Evolutionary conservation across 1,140 invertebrate species (phyloP), one percentile per base, ranked within the genome.

Genomic region (Lutraria rhynchaena): DNA sequence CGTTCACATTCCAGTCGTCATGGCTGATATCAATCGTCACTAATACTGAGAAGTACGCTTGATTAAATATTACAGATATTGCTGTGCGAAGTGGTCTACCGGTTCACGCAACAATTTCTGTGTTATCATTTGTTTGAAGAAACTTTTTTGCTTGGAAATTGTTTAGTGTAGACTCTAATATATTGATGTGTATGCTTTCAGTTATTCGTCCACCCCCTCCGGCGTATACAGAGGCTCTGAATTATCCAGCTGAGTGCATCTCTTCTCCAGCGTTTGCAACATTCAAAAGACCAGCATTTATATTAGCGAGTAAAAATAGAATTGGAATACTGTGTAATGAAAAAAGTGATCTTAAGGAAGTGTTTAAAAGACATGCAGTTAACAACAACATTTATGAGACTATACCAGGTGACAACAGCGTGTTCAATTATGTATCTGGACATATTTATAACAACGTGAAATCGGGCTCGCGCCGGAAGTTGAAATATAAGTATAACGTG

Each of bases 161-260:
- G n/a, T n/a, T n/a, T n/a, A n/a, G n/a, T n/a, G n/a, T n/a, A n/a
- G n/a, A n/a, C n/a, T n/a, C n/a, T n/a, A n/a, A n/a, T n/a, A n/a
- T n/a, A n/a, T n/a, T n/a, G n/a, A n/a, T n/a, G n/a, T n/a, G n/a
- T n/a, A n/a, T 19, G 35, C 11, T 76, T 77, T 5, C 74, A 77
- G 74, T 51, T 22, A 65, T 77, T 53, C 74, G 74, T 53, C 74
- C 58, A 41, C 74, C 74, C 33, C 74, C 74, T 15, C 74, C 74
- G 19, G 22, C 55, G 31, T 77, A 77, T 33, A 65, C 22, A n/a
- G 74, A 53, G 24, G 74, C 74, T 7, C 5, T 65, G 22, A 35
- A 60, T 4, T 77, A 77, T 49, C 61, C 74, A 13, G 27, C 29
- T n/a, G 60, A 63, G 22, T 9, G 41, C 27, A 27, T 41, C 17